Evolutionary conservation across 1,140 invertebrate species (phyloP), one percentile per base, ranked within the genome.

Genomic region (Drosophila navojoa): DNA sequence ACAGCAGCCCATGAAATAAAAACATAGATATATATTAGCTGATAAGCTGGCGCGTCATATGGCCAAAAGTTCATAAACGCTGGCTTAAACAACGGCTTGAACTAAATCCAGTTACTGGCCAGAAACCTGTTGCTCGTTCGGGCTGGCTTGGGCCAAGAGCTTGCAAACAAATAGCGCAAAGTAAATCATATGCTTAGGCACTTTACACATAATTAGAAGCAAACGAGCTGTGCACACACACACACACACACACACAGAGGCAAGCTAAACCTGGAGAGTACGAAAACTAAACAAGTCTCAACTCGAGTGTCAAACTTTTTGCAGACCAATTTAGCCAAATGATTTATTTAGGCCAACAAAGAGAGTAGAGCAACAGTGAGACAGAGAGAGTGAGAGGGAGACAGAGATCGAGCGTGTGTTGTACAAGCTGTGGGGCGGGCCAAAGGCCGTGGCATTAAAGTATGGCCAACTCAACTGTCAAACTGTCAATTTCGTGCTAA

Each of bases 401-500:
- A 6, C 27, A 11, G 5, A 38, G 40, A 32, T 11, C 35, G 42
- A 49, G 61, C 5, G 19, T 13, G 19, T 40, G 44, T 11, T 66
- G 35, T 35, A 62, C 58, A 54, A 44, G 45, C 25, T 64, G 57
- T 64, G 50, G 10, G 75, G 3, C 52, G 67, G 69, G 77, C 63
- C 69, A 81, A 76, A 75, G 81, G 78, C 74, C 75, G 63, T 81
- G 82, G 82, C 78, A 86, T 87, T 85, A 86, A 87, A 87, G 82
- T 81, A 86, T 82, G 82, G 84, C 84, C 79, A 87, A 90, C 85
- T 77, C 77, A 87, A 90, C 87, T 90, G 87, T 90, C 87, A 90
- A 90, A 90, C 87, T 90, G 87, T 90, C 87, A 90, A 90, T 90
- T 87, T 87, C 79, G 79, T 89, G 87, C 79, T 90, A 90, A 90